A percentile compares a stretch with the other conserved stretches of the same genome.
These are phyloP conservation scores for Cephalophus harveyi DNA, from an alignment of 2,113 vertebrate genomes.

Conservation along the genomic window DNA sequence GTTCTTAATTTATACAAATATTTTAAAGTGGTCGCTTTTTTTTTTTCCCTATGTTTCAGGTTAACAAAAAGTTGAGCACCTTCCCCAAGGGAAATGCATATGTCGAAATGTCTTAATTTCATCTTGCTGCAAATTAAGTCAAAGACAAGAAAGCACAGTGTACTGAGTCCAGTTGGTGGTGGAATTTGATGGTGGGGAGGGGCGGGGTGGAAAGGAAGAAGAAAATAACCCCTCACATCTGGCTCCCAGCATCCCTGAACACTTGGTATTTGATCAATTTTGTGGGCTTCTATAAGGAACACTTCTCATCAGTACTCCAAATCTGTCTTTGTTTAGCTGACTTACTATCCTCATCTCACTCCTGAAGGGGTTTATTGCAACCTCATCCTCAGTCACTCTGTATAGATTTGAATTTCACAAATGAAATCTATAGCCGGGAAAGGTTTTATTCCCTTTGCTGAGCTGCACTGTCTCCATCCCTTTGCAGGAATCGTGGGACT, in stretches of 20 bases:
- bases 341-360: not conserved
- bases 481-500: not conserved
- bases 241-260: not conserved
- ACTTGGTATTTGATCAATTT: not conserved
- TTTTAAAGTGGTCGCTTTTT: not conserved
- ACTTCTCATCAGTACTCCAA: not conserved
- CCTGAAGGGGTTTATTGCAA: not conserved
- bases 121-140: not conserved
- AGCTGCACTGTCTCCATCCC: not conserved
- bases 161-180: not conserved
- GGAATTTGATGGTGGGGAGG: not conserved
- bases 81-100: not conserved
- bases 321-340: not conserved
- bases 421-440: accelerated
- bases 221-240: not conserved
- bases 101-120: not conserved
- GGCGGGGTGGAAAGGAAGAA: not conserved
- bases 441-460: not conserved
- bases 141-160: accelerated
- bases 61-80: not conserved
- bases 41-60: not conserved
- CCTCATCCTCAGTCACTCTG: not conserved
- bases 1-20: not conserved
- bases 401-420: not conserved
- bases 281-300: not conserved